Base-by-base conservation (phyloP, 1,140 invertebrate genomes). In the Apis cerana region DNA sequence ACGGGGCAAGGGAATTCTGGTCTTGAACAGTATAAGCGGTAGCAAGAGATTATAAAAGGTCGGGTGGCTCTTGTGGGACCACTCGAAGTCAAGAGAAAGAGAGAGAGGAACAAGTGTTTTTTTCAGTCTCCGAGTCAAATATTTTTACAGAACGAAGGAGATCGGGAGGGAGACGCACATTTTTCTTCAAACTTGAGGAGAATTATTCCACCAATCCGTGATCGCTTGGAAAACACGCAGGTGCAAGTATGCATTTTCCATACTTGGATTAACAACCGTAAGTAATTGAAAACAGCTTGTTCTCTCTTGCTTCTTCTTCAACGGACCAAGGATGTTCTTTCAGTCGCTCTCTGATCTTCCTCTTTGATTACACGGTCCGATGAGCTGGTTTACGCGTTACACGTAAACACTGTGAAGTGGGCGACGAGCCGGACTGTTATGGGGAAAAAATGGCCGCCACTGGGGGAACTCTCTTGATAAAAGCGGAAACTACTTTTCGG, bases 371-470 rank as follows among this genome's bases (percentile, higher is more conserved):
- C 68, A 79, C 70, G 62, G 62, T 58, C 15, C 0, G 50, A 27
- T 12, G 12, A 27, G 52, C 52, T 77, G 56, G 77, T 79, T 79
- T 61, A 79, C 77, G 67, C 59, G 58, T 52, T 71, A 54, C 68
- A 52, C 67, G 68, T 79, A 79, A 79, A 79, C 58, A 62, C 58
- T 61, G 21, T 21, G 19, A 23, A 79, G 56, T 62, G 19, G 17
- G 48, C 48, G 56, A 52, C 58, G 77, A 79, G 77, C 33, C 33
- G 56, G 77, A 71, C 54, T 71, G 56, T 71, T 71, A 79, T 62
- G 4, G 77, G 58, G 77, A 79, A 71, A 79, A 69, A 54, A 8
- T 23, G 27, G n/a, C 54, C 17, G 59, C 17, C 75, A 15, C 33
- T 43, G 33, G 33, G 27, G 21, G 1, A 8, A 27, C 27, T 68